phyloP scores from a whole-genome alignment of 2,888 invertebrate species.

The Drosophila subquinaria region DNA sequence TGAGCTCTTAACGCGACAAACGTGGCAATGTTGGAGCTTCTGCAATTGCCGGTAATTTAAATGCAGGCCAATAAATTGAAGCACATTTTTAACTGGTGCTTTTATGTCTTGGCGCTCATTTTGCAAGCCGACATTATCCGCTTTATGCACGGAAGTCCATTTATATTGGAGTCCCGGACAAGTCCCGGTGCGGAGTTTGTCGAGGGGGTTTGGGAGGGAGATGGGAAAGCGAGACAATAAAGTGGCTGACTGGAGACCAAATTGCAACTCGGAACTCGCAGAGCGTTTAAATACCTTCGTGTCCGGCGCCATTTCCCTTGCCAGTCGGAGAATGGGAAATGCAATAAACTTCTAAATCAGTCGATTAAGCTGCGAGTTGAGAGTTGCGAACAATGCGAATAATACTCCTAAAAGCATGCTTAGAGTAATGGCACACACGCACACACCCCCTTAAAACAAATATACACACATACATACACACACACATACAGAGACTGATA shows the following conservation, averaged over 20 bases:
- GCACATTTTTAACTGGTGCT: constrained; percentile 65
- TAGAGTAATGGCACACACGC: constrained; percentile 16
- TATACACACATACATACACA: constrained; percentile 4
- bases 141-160: constrained; percentile 79
- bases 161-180: constrained; percentile 55
- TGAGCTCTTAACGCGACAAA: constrained; percentile 42
- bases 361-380: constrained; percentile 73
- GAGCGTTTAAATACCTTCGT: constrained; percentile 75
- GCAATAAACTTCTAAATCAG: constrained; percentile 80
- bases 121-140: constrained; percentile 56
- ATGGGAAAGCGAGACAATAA: constrained; percentile 54
- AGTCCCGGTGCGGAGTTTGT: constrained; percentile 1
- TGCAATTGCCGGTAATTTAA: constrained; percentile 62
- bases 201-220: neutral
- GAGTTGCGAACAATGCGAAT: constrained; percentile 60
- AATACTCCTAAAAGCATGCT: constrained; percentile 58
- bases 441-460: constrained; percentile 2
- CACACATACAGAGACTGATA: neutral
- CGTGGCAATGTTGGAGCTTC: constrained; percentile 1
- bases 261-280: constrained; percentile 52
- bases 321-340: constrained; percentile 52
- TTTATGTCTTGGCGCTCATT: constrained; percentile 57
- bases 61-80: constrained; percentile 70
- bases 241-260: constrained; percentile 50
- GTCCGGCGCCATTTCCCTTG: constrained; percentile 71